phyloP scores from a whole-genome alignment of 2,888 invertebrate species.

The Agriotes lineatus region DNA sequence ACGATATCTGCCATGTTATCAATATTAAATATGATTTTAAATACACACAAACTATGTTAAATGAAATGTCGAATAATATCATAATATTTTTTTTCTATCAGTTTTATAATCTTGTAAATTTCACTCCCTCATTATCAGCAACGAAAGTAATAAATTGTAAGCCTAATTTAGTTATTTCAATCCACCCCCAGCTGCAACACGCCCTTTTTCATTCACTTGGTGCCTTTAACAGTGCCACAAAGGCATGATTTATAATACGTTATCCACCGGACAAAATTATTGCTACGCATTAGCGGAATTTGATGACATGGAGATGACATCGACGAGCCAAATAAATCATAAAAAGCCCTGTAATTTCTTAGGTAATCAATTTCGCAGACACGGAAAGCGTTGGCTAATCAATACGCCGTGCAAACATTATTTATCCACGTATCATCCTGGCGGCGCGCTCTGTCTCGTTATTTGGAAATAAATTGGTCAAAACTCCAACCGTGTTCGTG shows the following conservation, averaged over 20 bases:
- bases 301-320: conserved; percentile 11
- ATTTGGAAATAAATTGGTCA: conserved; percentile 13
- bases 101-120: too few species aligned
- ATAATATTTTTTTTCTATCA: too few species aligned
- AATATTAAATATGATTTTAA: too few species aligned
- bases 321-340: conserved; percentile 7
- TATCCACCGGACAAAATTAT: conserved; percentile 15
- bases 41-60: too few species aligned
- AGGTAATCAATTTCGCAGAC: conserved; percentile 10
- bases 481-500: conserved; percentile 21
- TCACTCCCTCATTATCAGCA: not conserved
- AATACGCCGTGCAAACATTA: conserved; percentile 10
- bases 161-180: conserved; percentile 3
- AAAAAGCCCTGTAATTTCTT: conserved; percentile 10
- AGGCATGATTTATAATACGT: conserved; percentile 17
- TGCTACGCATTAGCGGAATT: conserved; percentile 9
- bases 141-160: conserved; percentile 1
- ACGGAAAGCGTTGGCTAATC: conserved; percentile 11
- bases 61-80: too few species aligned
- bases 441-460: not conserved
- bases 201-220: conserved; percentile 4
- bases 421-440: conserved; percentile 15
- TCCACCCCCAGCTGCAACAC: not conserved
- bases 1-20: too few species aligned
- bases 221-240: conserved; percentile 6